These are phyloP conservation scores for Philereme vetulata DNA, from an alignment of 2,888 invertebrate species.

Conservation along the genomic window DNA sequence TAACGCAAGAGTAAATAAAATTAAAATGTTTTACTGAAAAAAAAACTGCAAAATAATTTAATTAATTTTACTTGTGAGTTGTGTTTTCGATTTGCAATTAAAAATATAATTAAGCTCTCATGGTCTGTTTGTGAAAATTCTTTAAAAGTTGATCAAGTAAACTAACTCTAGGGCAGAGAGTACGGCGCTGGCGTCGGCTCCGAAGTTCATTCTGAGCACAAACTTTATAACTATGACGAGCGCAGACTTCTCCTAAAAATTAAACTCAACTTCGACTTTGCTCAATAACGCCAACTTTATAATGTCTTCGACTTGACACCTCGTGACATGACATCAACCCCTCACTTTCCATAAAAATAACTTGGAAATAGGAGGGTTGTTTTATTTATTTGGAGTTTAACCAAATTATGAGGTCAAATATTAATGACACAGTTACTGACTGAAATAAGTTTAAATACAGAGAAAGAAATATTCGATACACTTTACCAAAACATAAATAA, in stretches of 20 bases:
- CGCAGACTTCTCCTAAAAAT: constrained; percentile 25
- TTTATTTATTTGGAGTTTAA: constrained; percentile 2
- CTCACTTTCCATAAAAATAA: not conserved
- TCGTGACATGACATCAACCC: not conserved
- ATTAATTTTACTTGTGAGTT: too few relatives aligned
- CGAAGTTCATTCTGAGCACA: constrained; percentile 15
- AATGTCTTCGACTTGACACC: constrained; percentile 11
- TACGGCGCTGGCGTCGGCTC: too few relatives aligned
- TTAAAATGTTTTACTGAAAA: too few relatives aligned
- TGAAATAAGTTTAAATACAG: not conserved
- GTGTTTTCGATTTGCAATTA: too few relatives aligned
- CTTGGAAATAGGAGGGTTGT: not conserved
- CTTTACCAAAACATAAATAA: constrained; percentile 12
- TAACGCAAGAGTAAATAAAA: too few relatives aligned
- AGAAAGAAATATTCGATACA: constrained; percentile 4
- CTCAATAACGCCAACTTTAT: constrained; percentile 19
- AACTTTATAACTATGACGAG: constrained; percentile 31
- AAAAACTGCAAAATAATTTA: too few relatives aligned
- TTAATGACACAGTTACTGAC: not conserved
- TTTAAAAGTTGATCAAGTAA: constrained; percentile 18
- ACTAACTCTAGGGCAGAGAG: constrained; percentile 14
- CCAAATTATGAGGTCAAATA: not conserved
- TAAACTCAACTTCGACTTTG: constrained; percentile 26
- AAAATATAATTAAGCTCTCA: too few relatives aligned
- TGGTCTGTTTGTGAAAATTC: too few relatives aligned